phyloP scores from a whole-genome alignment of 2,888 invertebrate species.

The Sipha maydis region DNA sequence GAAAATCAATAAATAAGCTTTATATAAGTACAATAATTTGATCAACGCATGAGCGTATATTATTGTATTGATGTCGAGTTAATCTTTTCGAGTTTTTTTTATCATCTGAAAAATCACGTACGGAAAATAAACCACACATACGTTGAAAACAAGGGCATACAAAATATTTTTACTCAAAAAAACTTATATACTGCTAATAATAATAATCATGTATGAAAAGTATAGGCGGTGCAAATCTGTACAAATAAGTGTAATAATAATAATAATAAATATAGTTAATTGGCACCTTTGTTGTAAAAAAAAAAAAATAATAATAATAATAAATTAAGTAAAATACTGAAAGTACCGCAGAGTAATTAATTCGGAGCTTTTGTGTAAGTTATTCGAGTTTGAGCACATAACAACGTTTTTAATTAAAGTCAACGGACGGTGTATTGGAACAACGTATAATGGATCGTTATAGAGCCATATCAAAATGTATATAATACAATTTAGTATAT shows the following conservation, averaged over 20 bases:
- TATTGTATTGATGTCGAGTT: too few relatives aligned
- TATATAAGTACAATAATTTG: too few relatives aligned
- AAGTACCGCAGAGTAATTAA: background rate
- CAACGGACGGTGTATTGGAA: background rate
- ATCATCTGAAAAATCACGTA: too few relatives aligned
- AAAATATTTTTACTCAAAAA: too few relatives aligned
- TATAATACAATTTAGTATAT: background rate
- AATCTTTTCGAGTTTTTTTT: too few relatives aligned
- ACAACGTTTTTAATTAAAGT: background rate
- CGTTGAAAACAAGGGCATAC: too few relatives aligned
- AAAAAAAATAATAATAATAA: background rate
- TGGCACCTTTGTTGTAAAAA: background rate
- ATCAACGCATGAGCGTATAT: too few relatives aligned
- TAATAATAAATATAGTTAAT: background rate
- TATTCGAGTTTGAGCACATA: background rate
- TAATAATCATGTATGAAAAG: background rate
- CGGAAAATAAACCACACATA: too few relatives aligned
- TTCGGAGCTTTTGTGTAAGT: constrained; percentile 14
- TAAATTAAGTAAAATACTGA: background rate
- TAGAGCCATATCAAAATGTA: background rate
- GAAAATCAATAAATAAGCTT: too few relatives aligned
- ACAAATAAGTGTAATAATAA: too few relatives aligned
- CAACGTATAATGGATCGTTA: background rate
- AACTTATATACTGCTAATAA: background rate
- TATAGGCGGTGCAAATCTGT: background rate